These are phyloP conservation scores for Ariolimax columbianus DNA, from an alignment of 2,888 invertebrate species.

Conservation along the genomic window DNA sequence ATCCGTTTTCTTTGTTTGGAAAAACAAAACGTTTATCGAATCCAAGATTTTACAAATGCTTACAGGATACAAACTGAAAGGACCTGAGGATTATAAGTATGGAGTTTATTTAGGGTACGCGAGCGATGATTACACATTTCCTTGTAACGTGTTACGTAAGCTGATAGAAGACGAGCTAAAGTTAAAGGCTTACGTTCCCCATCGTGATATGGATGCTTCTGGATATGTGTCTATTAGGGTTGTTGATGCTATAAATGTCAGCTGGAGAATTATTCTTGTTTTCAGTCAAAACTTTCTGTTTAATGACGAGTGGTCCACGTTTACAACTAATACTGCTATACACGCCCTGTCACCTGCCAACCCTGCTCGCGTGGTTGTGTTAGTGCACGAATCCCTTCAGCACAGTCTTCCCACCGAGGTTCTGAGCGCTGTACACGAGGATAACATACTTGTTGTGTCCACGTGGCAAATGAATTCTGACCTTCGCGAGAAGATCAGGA, in stretches of 20 bases:
- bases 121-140: conserved; percentile 1
- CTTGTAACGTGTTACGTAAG: conserved; percentile 6
- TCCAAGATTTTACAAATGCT: not conserved
- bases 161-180: conserved; percentile 18
- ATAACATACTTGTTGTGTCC: conserved; percentile 28
- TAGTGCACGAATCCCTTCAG: conserved; percentile 2
- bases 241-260: conserved; percentile 32
- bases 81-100: not conserved
- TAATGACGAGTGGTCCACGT: conserved; percentile 36
- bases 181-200: not conserved
- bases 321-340: conserved; percentile 23
- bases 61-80: conserved; percentile 5
- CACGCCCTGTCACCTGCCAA: conserved; percentile 9
- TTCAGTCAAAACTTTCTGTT: conserved; percentile 18
- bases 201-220: conserved; percentile 14
- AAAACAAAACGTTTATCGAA: conserved; percentile 25
- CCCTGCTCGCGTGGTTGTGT: conserved; percentile 28
- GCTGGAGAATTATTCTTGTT: conserved; percentile 41
- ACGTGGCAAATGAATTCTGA: conserved; percentile 4
- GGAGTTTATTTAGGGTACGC: conserved; percentile 43
- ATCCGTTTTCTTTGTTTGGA: not conserved
- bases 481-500: not conserved
- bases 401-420: conserved; percentile 11
- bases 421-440: conserved; percentile 24
- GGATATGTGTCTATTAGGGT: conserved; percentile 7